These are phyloP conservation scores for Gerris buenoi DNA, from an alignment of 1,140 invertebrate species.

Conservation along the genomic window DNA sequence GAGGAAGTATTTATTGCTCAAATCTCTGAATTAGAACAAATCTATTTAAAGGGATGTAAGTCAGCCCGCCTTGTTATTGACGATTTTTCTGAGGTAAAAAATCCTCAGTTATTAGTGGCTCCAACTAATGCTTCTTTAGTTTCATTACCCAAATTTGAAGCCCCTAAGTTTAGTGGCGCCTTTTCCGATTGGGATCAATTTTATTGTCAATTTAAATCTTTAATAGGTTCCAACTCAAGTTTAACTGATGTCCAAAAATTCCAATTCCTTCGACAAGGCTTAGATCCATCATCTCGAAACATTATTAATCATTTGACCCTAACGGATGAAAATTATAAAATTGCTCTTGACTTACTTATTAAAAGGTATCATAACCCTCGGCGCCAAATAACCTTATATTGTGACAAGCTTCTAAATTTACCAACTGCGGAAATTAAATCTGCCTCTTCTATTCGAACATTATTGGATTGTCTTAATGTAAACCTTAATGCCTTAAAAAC, in stretches of 20 bases:
- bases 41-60: too few relatives aligned
- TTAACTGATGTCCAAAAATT: neutral
- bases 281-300: neutral
- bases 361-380: neutral
- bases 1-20: too few relatives aligned
- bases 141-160: neutral
- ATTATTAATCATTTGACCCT: neutral
- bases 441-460: neutral
- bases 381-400: neutral
- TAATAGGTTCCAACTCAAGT: neutral
- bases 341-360: neutral
- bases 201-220: neutral
- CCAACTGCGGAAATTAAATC: neutral
- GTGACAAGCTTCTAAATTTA: neutral
- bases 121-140: neutral
- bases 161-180: neutral
- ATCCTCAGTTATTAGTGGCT: too few relatives aligned
- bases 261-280: neutral
- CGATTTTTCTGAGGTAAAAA: too few relatives aligned
- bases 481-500: neutral
- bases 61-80: too few relatives aligned
- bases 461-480: neutral
- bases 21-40: too few relatives aligned
- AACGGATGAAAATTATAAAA: neutral
- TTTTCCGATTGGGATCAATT: neutral